These are phyloP conservation scores for Eledone cirrhosa DNA, from an alignment of 2,888 invertebrate species.

Conservation along the genomic window DNA sequence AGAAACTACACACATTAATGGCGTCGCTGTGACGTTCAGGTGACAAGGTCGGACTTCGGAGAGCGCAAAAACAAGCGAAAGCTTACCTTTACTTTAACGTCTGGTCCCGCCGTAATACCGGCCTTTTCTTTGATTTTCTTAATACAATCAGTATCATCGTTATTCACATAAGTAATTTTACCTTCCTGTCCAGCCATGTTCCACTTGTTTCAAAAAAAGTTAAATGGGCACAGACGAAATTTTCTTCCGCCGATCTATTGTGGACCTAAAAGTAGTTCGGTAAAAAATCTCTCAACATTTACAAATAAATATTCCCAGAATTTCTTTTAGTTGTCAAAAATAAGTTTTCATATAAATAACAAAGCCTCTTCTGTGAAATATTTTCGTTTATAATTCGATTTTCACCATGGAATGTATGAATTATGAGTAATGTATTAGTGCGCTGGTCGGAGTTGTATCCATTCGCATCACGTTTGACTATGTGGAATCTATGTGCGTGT, in stretches of 20 bases:
- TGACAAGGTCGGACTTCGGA: constrained; percentile 24
- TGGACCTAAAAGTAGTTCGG: constrained; percentile 20
- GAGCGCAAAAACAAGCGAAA: constrained; percentile 1
- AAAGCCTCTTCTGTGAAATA: no score
- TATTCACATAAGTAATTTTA: constrained; percentile 27
- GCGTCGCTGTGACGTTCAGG: constrained; percentile 17
- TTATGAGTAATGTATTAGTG: constrained; percentile 20
- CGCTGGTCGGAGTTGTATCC: not conserved
- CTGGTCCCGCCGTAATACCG: constrained; percentile 10
- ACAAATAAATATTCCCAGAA: no score
- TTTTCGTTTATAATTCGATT: no score
- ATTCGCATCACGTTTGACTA: no score
- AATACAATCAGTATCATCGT: constrained; percentile 13
- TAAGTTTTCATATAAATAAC: not conserved
- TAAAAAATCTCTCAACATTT: not conserved
- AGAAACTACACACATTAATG: constrained; percentile 10
- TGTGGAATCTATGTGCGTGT: no score
- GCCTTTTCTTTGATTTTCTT: constrained; percentile 18
- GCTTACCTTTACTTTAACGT: constrained; percentile 9
- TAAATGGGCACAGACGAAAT: constrained; percentile 21
- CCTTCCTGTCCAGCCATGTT: constrained; percentile 23
- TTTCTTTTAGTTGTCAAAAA: no score
- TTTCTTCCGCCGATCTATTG: not conserved
- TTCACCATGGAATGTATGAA: constrained; percentile 6
- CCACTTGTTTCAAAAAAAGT: constrained; percentile 24